Percentiles rank a stretch among this genome's conserved stretches.
Evolutionary conservation across 2,888 invertebrate species (phyloP).

Genomic region (Orthosia incerta): DNA sequence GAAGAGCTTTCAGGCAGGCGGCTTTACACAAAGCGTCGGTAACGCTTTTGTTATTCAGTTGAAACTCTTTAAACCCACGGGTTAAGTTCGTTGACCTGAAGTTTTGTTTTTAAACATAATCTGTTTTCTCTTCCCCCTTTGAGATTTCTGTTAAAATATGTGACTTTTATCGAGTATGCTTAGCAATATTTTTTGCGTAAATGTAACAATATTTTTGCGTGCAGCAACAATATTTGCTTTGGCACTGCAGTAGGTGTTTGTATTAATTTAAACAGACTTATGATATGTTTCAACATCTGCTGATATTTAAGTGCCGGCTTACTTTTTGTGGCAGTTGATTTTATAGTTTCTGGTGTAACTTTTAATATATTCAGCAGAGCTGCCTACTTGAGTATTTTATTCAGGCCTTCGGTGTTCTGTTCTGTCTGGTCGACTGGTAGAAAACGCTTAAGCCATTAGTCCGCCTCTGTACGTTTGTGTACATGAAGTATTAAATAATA

Average conservation of each 20-base stretch:
- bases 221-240: constrained; percentile 7
- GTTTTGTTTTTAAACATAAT: constrained; percentile 39
- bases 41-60: constrained; percentile 46
- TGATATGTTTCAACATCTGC: background rate
- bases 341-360: background rate
- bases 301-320: background rate
- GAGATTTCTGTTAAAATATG: constrained; percentile 34
- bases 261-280: constrained; percentile 1
- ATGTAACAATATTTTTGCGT: constrained; percentile 1
- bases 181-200: background rate
- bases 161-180: constrained; percentile 15
- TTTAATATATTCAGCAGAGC: background rate
- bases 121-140: constrained; percentile 21
- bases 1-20: constrained; percentile 35
- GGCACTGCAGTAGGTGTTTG: background rate
- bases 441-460: too few relatives aligned
- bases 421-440: too few relatives aligned
- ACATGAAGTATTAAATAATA: too few relatives aligned
- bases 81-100: constrained; percentile 35
- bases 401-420: too few relatives aligned
- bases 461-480: too few relatives aligned
- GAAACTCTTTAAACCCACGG: constrained; percentile 17
- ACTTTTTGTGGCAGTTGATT: background rate
- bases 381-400: too few relatives aligned
- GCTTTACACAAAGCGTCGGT: constrained; percentile 36